Percentiles rank a stretch among this genome's conserved stretches.
These are phyloP conservation scores for Pogona vitticeps DNA, from an alignment of 2,113 vertebrate species.

Conservation along the genomic window DNA sequence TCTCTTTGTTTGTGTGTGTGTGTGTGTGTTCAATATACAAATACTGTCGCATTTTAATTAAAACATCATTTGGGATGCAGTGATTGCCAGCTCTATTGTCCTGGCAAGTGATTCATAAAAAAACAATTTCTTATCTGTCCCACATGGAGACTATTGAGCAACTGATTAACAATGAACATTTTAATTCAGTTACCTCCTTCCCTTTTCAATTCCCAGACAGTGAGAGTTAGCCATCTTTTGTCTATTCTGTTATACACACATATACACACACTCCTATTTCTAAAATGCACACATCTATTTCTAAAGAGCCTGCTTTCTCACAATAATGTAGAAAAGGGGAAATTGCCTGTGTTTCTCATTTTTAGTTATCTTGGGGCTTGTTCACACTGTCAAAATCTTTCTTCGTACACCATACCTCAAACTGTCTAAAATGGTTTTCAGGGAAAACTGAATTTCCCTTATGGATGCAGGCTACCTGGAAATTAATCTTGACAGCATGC, in stretches of 20 bases:
- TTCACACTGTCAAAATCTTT: not conserved
- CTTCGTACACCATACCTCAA: not conserved
- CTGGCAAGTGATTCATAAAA: conserved; percentile 46
- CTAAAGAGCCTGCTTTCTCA: conserved; percentile 19
- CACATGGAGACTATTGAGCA: conserved; percentile 35
- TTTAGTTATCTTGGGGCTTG: conserved; percentile 40
- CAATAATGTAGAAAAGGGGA: not conserved
- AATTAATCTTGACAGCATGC: not conserved
- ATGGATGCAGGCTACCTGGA: not conserved
- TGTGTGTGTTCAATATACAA: not conserved
- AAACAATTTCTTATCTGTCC: conserved; percentile 34
- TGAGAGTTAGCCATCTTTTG: conserved; percentile 15
- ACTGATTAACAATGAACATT: conserved; percentile 32
- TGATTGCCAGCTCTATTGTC: conserved; percentile 38
- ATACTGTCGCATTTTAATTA: conserved; percentile 34
- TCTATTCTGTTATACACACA: conserved; percentile 2
- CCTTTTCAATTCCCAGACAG: conserved; percentile 26
- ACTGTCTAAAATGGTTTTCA: not conserved
- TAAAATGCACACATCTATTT: not conserved
- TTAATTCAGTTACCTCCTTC: conserved; percentile 35
- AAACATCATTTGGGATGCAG: conserved; percentile 35
- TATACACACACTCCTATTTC: not conserved
- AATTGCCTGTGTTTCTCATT: conserved; percentile 37
- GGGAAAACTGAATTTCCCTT: not conserved
- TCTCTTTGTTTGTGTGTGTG: not conserved